Evolutionary conservation across 2,888 invertebrate genomes (phyloP).

Genomic region (Mactromeris polynyma): DNA sequence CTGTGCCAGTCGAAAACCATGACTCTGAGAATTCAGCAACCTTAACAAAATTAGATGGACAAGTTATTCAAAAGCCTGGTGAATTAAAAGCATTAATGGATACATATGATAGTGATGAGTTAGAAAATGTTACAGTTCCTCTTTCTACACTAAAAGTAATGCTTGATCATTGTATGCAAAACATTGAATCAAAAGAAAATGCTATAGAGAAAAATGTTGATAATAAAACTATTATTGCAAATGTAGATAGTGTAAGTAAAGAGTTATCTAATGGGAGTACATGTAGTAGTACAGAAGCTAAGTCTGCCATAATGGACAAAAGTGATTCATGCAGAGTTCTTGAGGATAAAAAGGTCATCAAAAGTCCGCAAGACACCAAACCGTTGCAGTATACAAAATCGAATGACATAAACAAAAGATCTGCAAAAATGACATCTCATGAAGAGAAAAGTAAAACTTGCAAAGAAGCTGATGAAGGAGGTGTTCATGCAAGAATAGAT

Average conservation of each 20-base stretch:
- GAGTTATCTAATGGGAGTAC: background rate
- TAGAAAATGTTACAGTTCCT: conserved; percentile 15
- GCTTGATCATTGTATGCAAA: background rate
- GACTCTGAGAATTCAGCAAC: background rate
- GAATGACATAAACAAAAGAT: background rate
- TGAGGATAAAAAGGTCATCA: background rate
- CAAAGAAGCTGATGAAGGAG: background rate
- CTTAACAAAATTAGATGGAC: background rate
- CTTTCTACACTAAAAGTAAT: conserved; percentile 31
- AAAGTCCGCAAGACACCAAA: background rate
- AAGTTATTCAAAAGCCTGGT: conserved; percentile 38
- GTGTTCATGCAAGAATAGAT: background rate
- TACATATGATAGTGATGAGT: conserved; percentile 20
- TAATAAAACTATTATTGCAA: conserved; percentile 2
- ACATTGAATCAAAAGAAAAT: background rate
- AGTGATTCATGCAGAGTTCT: background rate
- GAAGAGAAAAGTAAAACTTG: background rate
- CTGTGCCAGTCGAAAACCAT: background rate
- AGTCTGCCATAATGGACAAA: background rate
- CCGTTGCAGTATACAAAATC: background rate
- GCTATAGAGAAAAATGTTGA: background rate
- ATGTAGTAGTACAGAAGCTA: background rate
- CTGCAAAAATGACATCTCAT: background rate
- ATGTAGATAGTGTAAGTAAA: conserved; percentile 8
- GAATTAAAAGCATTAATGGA: conserved; percentile 17